Evolutionary conservation across 2,113 vertebrate genomes (phyloP), one percentile per base, ranked within the genome.

Genomic region (Tachysurus fulvidraco): DNA sequence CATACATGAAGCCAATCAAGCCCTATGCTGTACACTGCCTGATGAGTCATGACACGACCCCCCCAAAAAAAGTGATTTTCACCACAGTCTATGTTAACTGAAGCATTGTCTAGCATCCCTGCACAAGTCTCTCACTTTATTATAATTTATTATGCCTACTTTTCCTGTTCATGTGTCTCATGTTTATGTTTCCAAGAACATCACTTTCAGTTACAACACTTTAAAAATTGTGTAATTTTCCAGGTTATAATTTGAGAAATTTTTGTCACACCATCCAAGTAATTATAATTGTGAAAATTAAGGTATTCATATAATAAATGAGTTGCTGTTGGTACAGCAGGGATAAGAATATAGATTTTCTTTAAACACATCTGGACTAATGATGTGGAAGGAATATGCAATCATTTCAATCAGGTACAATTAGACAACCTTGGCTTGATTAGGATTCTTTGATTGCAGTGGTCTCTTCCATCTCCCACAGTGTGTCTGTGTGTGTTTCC

Each of bases 1-100:
- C 30, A n/a, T 54, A 65, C 21, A 52, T 36, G 46, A 36, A 57
- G 23, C 57, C 36, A 77, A 10, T 60, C 57, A 77, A 9, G 21
- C 62, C 25, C 12, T 79, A 28, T 60, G 28, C 55, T 74, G 19
- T 55, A n/a, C 60, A 69, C 13, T 17, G 60, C 46, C 52, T 4
- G 74, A 67, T 86, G 85, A 86, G 85, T 86, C 85, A 86, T 57
- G 25, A 76, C 80, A 83, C 4, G 13, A 73, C 41, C 69, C 17
- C 16, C 73, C 21, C 74, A 87, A 87, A 57, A 41, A 54, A 65
- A 41, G 50, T 23, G 50, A 55, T 71, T 55, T 74, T 74, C 21
- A 81, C 54, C 41, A 62, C n/a, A 59, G 36, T 59, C 55, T 25
- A 77, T 19, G 5, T 19, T 65, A 28, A 5, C 2, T 0, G 30